Evolutionary conservation across 2,888 invertebrate genomes (phyloP).

Genomic region (Drosophila nigricruria): DNA sequence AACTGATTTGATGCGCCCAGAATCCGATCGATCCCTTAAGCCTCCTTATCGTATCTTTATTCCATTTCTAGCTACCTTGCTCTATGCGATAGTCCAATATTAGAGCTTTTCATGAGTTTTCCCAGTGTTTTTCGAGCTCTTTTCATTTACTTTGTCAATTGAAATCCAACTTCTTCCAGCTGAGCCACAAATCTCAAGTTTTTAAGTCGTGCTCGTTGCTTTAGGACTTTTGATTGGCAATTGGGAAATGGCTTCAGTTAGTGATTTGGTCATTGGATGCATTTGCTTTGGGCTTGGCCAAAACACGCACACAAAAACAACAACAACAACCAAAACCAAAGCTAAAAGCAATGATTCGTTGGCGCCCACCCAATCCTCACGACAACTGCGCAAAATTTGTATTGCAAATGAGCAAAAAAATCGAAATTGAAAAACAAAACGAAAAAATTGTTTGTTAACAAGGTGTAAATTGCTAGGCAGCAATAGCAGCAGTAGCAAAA

Average conservation of each 20-base stretch:
- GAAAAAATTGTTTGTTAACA: conserved; percentile 54
- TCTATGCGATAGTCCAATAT: too few species aligned
- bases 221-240: background rate
- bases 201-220: background rate
- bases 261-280: background rate
- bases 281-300: conserved; percentile 16
- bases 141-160: too few species aligned
- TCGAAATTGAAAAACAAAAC: background rate
- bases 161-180: background rate
- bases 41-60: too few species aligned
- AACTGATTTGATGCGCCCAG: too few species aligned
- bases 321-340: background rate
- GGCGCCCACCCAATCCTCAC: conserved; percentile 52
- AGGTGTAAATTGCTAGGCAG: conserved; percentile 73
- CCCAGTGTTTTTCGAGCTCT: too few species aligned
- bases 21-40: too few species aligned
- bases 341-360: conserved; percentile 28
- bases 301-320: background rate
- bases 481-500: conserved; percentile 46
- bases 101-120: too few species aligned
- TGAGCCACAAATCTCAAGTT: background rate
- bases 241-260: background rate
- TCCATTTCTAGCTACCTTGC: too few species aligned
- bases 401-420: conserved; percentile 52
- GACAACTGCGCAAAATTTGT: conserved; percentile 44